Conservation (phyloP, 2,888 invertebrate species). For the Octodonta nipae region DNA sequence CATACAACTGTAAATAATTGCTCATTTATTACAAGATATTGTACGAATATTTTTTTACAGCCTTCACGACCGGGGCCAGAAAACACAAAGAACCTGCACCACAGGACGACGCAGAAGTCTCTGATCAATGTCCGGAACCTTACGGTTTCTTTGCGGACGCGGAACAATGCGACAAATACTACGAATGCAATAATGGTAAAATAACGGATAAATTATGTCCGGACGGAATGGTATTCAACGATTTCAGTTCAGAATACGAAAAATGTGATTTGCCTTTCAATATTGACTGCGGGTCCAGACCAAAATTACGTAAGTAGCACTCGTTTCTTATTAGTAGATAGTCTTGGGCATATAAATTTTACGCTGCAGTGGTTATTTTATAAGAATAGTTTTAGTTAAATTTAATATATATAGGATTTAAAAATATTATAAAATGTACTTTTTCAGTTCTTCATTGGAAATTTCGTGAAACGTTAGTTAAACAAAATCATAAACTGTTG, state of each 20-base stretch:
- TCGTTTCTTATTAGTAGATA: too few relatives aligned
- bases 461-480: too few relatives aligned
- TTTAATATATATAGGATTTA: too few relatives aligned
- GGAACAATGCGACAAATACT: constrained; percentile 79
- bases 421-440: too few relatives aligned
- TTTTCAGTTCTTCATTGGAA: too few relatives aligned
- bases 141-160: constrained; percentile 75
- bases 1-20: too few relatives aligned
- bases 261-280: constrained; percentile 80
- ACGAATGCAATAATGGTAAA: constrained; percentile 63
- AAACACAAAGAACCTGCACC: constrained; percentile 5
- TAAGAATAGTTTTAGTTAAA: too few relatives aligned
- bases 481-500: too few relatives aligned
- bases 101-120: constrained; percentile 40
- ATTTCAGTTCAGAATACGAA: constrained; percentile 66
- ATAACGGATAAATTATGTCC: constrained; percentile 70
- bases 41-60: too few relatives aligned
- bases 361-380: too few relatives aligned
- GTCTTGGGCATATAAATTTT: too few relatives aligned
- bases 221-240: constrained; percentile 83
- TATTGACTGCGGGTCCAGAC: constrained; percentile 66
- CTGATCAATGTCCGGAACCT: constrained; percentile 63
- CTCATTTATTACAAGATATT: too few relatives aligned
- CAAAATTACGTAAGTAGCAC: constrained; percentile 70
- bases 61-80: constrained; percentile 3